Conservation (phyloP, 1,140 invertebrate species). For the Radopholus similis region DNA sequence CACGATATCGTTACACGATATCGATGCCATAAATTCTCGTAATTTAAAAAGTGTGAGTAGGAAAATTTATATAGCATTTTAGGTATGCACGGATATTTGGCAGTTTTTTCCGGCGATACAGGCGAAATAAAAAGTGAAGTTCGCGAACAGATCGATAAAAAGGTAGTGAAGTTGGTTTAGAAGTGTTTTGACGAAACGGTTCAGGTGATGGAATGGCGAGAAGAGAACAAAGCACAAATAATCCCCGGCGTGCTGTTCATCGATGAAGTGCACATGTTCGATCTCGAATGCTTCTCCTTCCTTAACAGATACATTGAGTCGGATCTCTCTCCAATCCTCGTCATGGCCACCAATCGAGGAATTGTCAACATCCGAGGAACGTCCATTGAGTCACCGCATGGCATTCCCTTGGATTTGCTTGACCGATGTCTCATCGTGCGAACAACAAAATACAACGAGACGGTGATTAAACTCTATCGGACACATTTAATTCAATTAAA, state of each 20-base stretch:
- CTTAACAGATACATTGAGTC: conserved; percentile 90
- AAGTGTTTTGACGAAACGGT: not conserved
- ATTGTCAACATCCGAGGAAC: conserved; percentile 86
- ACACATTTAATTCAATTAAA: not conserved
- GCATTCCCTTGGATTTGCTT: conserved; percentile 89
- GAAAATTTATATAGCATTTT: conserved; percentile 70
- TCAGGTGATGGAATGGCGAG: conserved; percentile 84
- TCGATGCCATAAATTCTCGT: conserved; percentile 73
- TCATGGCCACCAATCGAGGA: conserved; percentile 98
- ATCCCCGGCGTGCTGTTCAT: conserved; percentile 77
- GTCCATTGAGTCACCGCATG: conserved; percentile 86
- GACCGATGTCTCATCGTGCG: conserved; percentile 87
- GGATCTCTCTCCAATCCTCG: conserved; percentile 92
- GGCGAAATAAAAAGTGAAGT: conserved; percentile 98
- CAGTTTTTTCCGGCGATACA: conserved; percentile 94
- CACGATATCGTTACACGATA: conserved; percentile 94
- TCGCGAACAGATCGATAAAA: conserved; percentile 94
- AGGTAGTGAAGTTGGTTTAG: conserved; percentile 63
- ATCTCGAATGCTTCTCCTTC: conserved; percentile 97
- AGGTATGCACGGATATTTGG: conserved; percentile 75
- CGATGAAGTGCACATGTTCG: conserved; percentile 88
- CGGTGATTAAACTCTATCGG: conserved; percentile 57
- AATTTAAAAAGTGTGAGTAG: not conserved
- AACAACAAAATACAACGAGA: conserved; percentile 80
- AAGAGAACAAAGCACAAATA: conserved; percentile 97